These are phyloP conservation scores for Leiothrix lutea DNA, from an alignment of 2,113 vertebrate genomes.

Conservation along the genomic window DNA sequence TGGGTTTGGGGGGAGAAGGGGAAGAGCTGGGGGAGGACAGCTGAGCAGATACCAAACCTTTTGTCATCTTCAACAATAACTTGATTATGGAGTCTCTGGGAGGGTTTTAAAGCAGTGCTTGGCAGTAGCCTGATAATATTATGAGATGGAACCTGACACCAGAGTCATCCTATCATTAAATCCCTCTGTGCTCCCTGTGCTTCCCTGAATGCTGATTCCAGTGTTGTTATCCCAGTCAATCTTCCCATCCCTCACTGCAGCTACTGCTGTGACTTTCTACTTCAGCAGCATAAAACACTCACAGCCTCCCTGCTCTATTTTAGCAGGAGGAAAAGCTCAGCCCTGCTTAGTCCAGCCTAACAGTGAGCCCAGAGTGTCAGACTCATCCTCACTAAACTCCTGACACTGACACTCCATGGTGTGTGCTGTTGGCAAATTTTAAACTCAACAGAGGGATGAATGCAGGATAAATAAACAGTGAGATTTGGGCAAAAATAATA, in stretches of 20 bases:
- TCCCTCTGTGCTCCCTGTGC: not conserved
- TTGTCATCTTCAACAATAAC: not conserved
- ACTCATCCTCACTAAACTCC: constrained; percentile 8
- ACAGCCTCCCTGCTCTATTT: not conserved
- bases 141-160: not conserved
- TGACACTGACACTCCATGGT: not conserved
- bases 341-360: not conserved
- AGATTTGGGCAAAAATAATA: constrained; percentile 31
- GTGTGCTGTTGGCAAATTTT: constrained; percentile 30
- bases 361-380: not conserved
- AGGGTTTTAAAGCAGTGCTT: not conserved
- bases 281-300: not conserved
- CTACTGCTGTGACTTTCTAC: not conserved
- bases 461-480: constrained; percentile 49
- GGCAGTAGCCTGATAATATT: not conserved
- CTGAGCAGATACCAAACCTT: not conserved
- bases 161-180: not conserved
- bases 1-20: not conserved
- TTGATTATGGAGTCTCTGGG: not conserved
- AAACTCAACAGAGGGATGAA: constrained; percentile 17
- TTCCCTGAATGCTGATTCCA: not conserved
- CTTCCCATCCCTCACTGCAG: not conserved
- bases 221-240: not conserved
- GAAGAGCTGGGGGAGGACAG: not conserved
- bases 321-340: not conserved